Conservation (phyloP, 2,113 vertebrate species). For the Hymenochirus boettgeri region DNA sequence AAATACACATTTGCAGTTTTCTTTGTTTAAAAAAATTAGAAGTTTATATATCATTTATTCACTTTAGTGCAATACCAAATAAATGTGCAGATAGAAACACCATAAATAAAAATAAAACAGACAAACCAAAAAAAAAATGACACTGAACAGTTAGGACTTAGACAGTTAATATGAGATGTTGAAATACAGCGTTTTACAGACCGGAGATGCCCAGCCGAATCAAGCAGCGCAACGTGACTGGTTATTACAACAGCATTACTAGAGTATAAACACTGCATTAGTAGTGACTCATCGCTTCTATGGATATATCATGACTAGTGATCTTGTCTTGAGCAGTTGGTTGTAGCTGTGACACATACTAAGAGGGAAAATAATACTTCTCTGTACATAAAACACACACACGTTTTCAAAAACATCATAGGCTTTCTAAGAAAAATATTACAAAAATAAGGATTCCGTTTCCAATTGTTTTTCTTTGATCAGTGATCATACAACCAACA, state of each 20-base stretch:
- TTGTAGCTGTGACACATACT: too few relatives aligned
- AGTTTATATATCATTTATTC: slow-evolving; percentile 15
- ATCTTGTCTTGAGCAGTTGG: not conserved
- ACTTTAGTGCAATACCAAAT: slow-evolving; percentile 24
- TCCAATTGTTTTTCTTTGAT: too few relatives aligned
- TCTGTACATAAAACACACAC: too few relatives aligned
- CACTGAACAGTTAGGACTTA: not conserved
- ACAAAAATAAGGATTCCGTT: too few relatives aligned
- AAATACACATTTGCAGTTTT: too few relatives aligned
- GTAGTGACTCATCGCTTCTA: not conserved
- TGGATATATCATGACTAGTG: not conserved
- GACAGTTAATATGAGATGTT: not conserved
- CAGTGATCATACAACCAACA: too few relatives aligned
- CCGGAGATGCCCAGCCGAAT: not conserved
- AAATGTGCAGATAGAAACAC: slow-evolving; percentile 7
- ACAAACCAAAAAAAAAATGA: not conserved
- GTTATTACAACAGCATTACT: not conserved
- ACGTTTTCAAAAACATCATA: too few relatives aligned
- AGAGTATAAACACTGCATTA: not conserved
- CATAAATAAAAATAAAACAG: slow-evolving; percentile 16
- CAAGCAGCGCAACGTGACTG: not conserved
- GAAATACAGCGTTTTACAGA: not conserved
- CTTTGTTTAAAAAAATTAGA: not conserved
- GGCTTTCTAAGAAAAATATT: too few relatives aligned
- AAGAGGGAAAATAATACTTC: too few relatives aligned